These are phyloP conservation scores for Pheosia tremula DNA, from an alignment of 2,888 invertebrate genomes.

Conservation along the genomic window DNA sequence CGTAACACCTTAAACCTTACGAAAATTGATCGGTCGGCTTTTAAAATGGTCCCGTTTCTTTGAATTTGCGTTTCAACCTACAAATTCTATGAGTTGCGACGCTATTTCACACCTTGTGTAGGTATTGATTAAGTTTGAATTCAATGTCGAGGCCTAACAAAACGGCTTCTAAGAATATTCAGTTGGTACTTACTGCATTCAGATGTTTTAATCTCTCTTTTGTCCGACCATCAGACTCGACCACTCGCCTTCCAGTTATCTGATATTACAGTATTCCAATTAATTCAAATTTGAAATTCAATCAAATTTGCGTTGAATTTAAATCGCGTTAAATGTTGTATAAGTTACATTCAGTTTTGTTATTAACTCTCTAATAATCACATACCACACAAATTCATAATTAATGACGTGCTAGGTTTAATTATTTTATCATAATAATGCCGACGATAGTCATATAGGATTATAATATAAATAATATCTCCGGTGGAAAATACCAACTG, in stretches of 20 bases:
- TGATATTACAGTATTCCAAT: slow-evolving; percentile 19
- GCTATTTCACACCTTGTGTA: slow-evolving; percentile 19
- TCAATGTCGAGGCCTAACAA: slow-evolving; percentile 53
- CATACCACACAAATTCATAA: no score
- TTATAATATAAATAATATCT: no score
- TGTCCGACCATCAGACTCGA: slow-evolving; percentile 23
- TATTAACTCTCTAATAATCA: no score
- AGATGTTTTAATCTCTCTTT: slow-evolving; percentile 35
- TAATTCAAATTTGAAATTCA: slow-evolving; percentile 16
- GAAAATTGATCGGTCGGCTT: not conserved
- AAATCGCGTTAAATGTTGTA: slow-evolving; percentile 25
- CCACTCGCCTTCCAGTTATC: slow-evolving; percentile 25
- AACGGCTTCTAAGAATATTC: slow-evolving; percentile 41
- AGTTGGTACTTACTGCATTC: slow-evolving; percentile 48
- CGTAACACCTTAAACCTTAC: not conserved
- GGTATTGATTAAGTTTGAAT: slow-evolving; percentile 53
- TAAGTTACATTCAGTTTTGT: slow-evolving; percentile 15
- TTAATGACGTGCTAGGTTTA: no score
- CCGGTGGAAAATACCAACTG: no score
- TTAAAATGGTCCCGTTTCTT: not conserved
- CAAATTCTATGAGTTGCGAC: slow-evolving; percentile 23
- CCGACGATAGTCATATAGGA: no score
- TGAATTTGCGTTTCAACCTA: slow-evolving; percentile 8
- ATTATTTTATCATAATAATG: no score
- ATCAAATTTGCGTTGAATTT: slow-evolving; percentile 16